phyloP scores from a whole-genome alignment of 2,797 vertebrate genomes.

The Onychomys arenicola region DNA sequence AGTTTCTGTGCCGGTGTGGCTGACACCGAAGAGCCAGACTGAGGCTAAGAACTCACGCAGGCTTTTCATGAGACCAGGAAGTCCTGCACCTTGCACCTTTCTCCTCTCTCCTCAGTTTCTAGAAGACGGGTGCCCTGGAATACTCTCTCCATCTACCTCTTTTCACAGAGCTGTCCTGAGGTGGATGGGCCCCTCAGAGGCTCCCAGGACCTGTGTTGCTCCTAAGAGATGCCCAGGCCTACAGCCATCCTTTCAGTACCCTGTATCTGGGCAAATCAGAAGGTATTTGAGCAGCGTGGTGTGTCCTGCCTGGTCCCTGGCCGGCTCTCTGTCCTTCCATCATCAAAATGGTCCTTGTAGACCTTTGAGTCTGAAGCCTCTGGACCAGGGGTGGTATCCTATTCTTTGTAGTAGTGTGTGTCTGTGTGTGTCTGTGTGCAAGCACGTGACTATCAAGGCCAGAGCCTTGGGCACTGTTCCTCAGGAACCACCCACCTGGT shows the following conservation, averaged over 20 bases:
- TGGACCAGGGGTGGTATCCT: neutral
- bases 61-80: neutral
- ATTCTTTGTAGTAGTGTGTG: neutral
- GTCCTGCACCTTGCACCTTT: neutral
- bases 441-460: neutral
- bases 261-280: neutral
- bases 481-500: neutral
- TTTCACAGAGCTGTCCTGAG: too few species aligned
- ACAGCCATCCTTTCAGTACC: neutral
- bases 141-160: neutral
- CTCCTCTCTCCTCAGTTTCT: neutral
- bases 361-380: neutral
- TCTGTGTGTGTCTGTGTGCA: neutral
- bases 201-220: neutral
- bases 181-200: neutral
- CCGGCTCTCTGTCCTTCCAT: neutral
- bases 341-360: neutral
- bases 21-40: neutral
- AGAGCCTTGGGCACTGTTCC: too few species aligned
- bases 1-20: neutral
- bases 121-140: neutral
- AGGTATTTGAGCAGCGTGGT: neutral
- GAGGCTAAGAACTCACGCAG: neutral
- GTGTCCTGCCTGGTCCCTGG: fast-evolving
- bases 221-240: neutral